Base-by-base conservation (phyloP, 2,113 vertebrate species). In the Dasyprocta punctata region DNA sequence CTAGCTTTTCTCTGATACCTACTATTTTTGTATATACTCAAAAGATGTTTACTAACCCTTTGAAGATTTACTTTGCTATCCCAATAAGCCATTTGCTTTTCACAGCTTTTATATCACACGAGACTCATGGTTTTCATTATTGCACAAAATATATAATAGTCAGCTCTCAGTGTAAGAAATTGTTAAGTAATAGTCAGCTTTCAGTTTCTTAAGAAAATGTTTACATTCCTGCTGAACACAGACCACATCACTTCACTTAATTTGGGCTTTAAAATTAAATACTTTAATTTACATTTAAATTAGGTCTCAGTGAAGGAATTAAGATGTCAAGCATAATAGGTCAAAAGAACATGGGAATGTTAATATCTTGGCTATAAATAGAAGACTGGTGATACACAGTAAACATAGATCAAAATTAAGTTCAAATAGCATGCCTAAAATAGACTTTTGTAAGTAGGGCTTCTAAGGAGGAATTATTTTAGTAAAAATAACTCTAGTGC, bases 321-420 rank as follows among this genome's bases (percentile, higher is more conserved):
- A 96, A 96, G 92, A 94, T 94, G 78, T 89, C 71, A 84, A 93
- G 61, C 94, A 96, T 97, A 89, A 94, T 86, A 97, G 95, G 97
- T 96, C 96, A 97, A 96, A 94, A 85, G 90, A 97, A 98, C 88
- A 96, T 97, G 95, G 96, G 92, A 98, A 97, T 97, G 97, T 95
- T 97, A 98, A 98, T 96, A 89, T 91, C 41, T 47, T 89, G 20
- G 22, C 83, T 97, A 98, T 97, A 97, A 98, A 96, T 97, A 97
- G 96, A 96, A 97, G 97, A 97, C 26, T 7, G 81, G 96, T 94
- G 28, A 67, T 77, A 96, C 92, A 96, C 92, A 81, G 94, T 96
- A 54, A 98, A 98, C 98, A 97, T 89, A 86, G 7, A 92, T 86
- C 67, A 96, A 94, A 97, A 97, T 92, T 95, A 98, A 97, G 89